Evolutionary conservation across 1,140 invertebrate species (phyloP), one percentile per base, ranked within the genome.

Genomic region (Centruroides sculpturatus): DNA sequence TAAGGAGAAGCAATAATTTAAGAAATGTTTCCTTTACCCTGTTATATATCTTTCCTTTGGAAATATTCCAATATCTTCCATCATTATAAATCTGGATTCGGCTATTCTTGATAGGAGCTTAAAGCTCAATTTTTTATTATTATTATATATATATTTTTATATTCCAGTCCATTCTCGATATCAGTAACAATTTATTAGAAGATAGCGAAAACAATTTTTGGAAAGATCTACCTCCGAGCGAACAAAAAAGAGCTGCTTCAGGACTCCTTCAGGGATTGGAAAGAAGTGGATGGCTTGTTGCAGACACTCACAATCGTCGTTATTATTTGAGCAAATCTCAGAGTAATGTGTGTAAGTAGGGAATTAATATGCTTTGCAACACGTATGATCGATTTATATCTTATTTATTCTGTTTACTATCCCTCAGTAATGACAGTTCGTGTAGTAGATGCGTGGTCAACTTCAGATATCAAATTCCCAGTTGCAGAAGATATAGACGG

Each of bases 201-300:
- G 81, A 83, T 59, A 82, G 85, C 3, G 89, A 94, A 69, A 80
- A 86, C 57, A 81, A 84, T 3, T 89, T 90, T 0, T 97, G 92
- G 92, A 81, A 82, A 48, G 90, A 93, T 73, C 76, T 97, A 6
- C 49, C 65, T 60, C 7, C 59, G 9, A 56, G 67, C 56, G 60
- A 69, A 62, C 87, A 92, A 76, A 88, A 89, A 80, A 76, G 82
- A 59, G 88, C 89, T 0, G 89, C 89, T 6, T 90, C 88, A 10
- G 85, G 85, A 0, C 71, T 94, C 36, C 77, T 93, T 1, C 86
- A 87, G 36, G 89, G 89, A 1, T 73, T 94, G 3, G 92, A 97
- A 72, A 87, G 92, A 70, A 92, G 92, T 70, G 90, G 92, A 0
- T 91, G 92, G 71, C 77, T 93, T 0, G 75, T 97, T 59, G 91